These are phyloP conservation scores for Apamea sordens DNA, from an alignment of 2,888 invertebrate genomes.

Conservation along the genomic window DNA sequence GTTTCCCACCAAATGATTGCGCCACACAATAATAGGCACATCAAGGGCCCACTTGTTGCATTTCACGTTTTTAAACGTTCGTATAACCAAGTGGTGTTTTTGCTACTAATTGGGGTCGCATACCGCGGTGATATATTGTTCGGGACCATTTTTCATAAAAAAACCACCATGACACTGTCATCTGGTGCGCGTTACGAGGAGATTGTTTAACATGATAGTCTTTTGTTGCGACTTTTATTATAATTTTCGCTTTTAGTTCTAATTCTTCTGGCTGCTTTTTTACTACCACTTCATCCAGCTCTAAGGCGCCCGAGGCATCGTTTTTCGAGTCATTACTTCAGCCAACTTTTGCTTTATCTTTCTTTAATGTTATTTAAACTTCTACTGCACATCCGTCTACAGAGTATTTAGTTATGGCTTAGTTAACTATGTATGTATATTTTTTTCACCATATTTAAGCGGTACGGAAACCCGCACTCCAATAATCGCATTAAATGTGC, in stretches of 20 bases:
- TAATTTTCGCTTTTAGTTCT: slow-evolving; percentile 3
- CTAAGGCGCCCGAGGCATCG: neutral
- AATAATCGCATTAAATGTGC: slow-evolving; percentile 58
- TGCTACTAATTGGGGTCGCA: slow-evolving; percentile 64
- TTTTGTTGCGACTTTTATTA: slow-evolving; percentile 10
- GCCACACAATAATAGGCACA: slow-evolving; percentile 44
- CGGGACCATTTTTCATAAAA: slow-evolving; percentile 63
- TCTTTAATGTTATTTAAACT: neutral
- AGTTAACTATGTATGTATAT: neutral
- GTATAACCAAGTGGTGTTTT: slow-evolving; percentile 66
- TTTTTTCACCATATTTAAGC: slow-evolving; percentile 45
- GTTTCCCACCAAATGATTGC: slow-evolving; percentile 42
- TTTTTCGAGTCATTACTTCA: neutral
- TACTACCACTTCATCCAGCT: neutral
- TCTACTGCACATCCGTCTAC: neutral
- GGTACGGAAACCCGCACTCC: slow-evolving; percentile 48
- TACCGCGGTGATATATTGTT: slow-evolving; percentile 59
- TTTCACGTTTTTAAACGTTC: slow-evolving; percentile 65
- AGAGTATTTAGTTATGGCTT: neutral
- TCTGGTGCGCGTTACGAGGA: slow-evolving; percentile 59
- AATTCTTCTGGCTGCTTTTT: slow-evolving; percentile 2
- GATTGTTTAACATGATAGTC: slow-evolving; percentile 38
- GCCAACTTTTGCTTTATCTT: neutral
- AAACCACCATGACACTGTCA: slow-evolving; percentile 60
- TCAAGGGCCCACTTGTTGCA: slow-evolving; percentile 68